Percentiles rank a stretch among this genome's conserved stretches.
Evolutionary conservation across 1,140 invertebrate species (phyloP).

Genomic region (Caenorhabditis remanei): DNA sequence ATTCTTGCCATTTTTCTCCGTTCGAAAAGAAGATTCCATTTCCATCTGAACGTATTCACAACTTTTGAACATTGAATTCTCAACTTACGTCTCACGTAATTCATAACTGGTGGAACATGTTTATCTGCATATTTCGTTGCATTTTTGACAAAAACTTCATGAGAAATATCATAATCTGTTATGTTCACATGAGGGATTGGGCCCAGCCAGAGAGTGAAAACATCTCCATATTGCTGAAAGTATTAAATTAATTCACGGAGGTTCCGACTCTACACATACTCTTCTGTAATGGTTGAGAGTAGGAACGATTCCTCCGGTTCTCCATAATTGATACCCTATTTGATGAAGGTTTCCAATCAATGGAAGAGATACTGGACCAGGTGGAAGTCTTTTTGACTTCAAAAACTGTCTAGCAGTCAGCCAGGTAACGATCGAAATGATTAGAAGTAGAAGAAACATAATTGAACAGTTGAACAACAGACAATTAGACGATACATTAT

Average conservation of each 20-base stretch:
- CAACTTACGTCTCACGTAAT: slow-evolving; percentile 50
- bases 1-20: slow-evolving; percentile 84
- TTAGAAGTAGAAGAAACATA: background rate
- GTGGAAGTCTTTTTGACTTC: background rate
- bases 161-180: slow-evolving; percentile 30
- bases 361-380: slow-evolving; percentile 54
- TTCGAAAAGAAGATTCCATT: slow-evolving; percentile 76
- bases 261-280: background rate
- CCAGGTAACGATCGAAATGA: background rate
- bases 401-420: background rate
- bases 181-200: slow-evolving; percentile 32
- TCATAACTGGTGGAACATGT: slow-evolving; percentile 19
- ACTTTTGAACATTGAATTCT: background rate
- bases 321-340: background rate
- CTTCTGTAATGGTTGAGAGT: slow-evolving; percentile 14
- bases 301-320: background rate
- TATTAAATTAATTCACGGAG: too few relatives aligned
- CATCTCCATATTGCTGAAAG: slow-evolving; percentile 34
- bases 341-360: slow-evolving; percentile 58
- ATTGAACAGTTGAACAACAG: background rate
- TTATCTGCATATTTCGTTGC: slow-evolving; percentile 46
- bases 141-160: slow-evolving; percentile 53
- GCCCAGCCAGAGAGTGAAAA: slow-evolving; percentile 60
- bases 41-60: slow-evolving; percentile 62
- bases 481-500: background rate